These are phyloP conservation scores for Brachymystax lenok DNA, from an alignment of 2,797 vertebrate genomes.

Conservation along the genomic window DNA sequence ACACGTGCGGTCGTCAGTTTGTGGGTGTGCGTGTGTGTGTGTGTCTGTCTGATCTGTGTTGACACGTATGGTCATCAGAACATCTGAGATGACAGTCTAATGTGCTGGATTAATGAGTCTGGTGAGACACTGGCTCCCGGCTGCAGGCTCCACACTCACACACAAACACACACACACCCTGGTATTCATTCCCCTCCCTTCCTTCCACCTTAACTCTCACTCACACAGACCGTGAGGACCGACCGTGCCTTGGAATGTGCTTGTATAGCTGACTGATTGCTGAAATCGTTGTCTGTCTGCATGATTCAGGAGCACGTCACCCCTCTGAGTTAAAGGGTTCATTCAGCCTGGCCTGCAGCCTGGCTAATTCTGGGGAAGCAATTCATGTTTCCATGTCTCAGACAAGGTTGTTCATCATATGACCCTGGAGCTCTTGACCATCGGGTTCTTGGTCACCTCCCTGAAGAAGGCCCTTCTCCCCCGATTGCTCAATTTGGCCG, in stretches of 20 bases:
- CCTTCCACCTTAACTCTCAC: neutral
- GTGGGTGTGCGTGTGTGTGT: conserved; percentile 12
- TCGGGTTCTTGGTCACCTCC: too few species aligned
- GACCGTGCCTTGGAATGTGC: neutral
- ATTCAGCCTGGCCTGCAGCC: too few species aligned
- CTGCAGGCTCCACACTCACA: neutral
- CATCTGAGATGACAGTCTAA: conserved; percentile 43
- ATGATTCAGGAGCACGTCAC: neutral
- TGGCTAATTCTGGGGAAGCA: neutral
- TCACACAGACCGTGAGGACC: neutral
- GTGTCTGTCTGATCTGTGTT: neutral
- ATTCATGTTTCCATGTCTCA: too few species aligned
- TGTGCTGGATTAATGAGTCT: conserved; percentile 33
- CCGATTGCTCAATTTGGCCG: too few species aligned
- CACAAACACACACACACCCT: neutral
- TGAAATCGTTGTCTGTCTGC: neutral
- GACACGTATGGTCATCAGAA: conserved; percentile 30
- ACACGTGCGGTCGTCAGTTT: conserved; percentile 23
- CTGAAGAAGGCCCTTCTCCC: too few species aligned
- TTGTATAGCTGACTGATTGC: neutral
- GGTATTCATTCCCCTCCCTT: neutral
- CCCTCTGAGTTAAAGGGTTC: neutral
- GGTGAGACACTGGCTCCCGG: conserved; percentile 1
- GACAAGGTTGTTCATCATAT: too few species aligned
- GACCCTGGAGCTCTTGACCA: too few species aligned